Percentiles rank a stretch among this genome's conserved stretches.
These are phyloP conservation scores for Ennomos fuscantarius DNA, from an alignment of 2,888 invertebrate species.

Conservation along the genomic window DNA sequence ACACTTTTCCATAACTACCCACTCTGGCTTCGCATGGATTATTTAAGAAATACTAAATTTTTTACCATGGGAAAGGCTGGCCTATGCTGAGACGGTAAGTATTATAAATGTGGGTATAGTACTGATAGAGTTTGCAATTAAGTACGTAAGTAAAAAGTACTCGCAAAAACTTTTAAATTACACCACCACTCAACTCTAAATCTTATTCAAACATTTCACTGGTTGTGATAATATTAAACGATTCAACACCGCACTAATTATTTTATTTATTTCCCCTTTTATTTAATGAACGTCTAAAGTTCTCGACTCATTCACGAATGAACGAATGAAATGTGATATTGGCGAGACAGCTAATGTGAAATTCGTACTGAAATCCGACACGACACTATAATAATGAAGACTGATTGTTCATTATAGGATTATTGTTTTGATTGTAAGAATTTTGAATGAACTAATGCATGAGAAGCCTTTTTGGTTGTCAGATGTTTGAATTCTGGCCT, in stretches of 20 bases:
- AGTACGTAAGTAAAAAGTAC: not conserved
- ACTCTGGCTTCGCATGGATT: too few relatives aligned
- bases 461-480: slow-evolving; percentile 23
- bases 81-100: too few relatives aligned
- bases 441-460: slow-evolving; percentile 12
- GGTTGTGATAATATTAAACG: slow-evolving; percentile 65
- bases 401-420: slow-evolving; percentile 53
- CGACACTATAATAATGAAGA: slow-evolving; percentile 45
- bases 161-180: slow-evolving; percentile 30
- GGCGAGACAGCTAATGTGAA: slow-evolving; percentile 62
- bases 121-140: not conserved
- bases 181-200: slow-evolving; percentile 29
- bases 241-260: slow-evolving; percentile 79
- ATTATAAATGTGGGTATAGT: too few relatives aligned
- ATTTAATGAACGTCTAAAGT: slow-evolving; percentile 40
- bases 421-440: slow-evolving; percentile 44
- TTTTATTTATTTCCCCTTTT: slow-evolving; percentile 63
- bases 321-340: slow-evolving; percentile 41
- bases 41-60: too few relatives aligned
- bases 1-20: too few relatives aligned
- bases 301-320: slow-evolving; percentile 30
- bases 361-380: slow-evolving; percentile 53
- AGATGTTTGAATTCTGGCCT: slow-evolving; percentile 18
- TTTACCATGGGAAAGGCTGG: too few relatives aligned
- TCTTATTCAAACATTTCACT: slow-evolving; percentile 61